Conservation (phyloP, 2,888 invertebrate species). For the Lasioglossum marginatum region DNA sequence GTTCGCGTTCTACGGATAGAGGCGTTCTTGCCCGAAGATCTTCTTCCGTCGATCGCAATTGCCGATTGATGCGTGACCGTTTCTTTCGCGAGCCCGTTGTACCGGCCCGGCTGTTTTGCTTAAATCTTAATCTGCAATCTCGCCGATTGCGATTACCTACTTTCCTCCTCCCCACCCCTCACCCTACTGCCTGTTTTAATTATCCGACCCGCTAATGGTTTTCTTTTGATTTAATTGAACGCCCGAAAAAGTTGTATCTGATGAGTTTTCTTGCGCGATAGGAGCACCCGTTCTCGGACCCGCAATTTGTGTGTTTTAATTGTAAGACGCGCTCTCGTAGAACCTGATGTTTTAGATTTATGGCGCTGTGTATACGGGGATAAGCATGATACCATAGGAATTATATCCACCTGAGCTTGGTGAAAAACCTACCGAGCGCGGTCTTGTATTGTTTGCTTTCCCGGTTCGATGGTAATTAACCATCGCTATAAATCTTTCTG, state of each 20-base stretch:
- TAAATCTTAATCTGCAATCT: slow-evolving; percentile 25
- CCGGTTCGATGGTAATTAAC: background rate
- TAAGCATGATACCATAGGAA: background rate
- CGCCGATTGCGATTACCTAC: background rate
- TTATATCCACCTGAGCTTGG: background rate
- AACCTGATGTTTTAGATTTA: background rate
- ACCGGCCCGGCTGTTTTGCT: background rate
- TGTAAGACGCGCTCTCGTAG: background rate
- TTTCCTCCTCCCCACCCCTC: too few relatives aligned
- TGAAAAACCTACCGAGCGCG: background rate
- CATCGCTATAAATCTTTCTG: background rate
- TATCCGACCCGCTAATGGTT: slow-evolving; percentile 5
- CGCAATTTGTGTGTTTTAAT: slow-evolving; percentile 8
- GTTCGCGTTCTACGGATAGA: slow-evolving; percentile 23
- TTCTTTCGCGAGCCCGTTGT: slow-evolving; percentile 18
- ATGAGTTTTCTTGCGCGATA: background rate
- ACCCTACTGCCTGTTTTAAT: background rate
- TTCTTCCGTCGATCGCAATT: slow-evolving; percentile 20
- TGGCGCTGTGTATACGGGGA: background rate
- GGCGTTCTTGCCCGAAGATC: slow-evolving; percentile 3
- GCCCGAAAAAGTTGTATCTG: background rate
- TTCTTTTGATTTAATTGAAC: slow-evolving; percentile 17
- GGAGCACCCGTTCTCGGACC: background rate
- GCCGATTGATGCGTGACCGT: slow-evolving; percentile 27
- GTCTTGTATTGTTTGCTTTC: background rate